Percentiles rank a stretch among this genome's conserved stretches.
phyloP scores from a whole-genome alignment of 2,797 vertebrate genomes.

The Alectoris magna region DNA sequence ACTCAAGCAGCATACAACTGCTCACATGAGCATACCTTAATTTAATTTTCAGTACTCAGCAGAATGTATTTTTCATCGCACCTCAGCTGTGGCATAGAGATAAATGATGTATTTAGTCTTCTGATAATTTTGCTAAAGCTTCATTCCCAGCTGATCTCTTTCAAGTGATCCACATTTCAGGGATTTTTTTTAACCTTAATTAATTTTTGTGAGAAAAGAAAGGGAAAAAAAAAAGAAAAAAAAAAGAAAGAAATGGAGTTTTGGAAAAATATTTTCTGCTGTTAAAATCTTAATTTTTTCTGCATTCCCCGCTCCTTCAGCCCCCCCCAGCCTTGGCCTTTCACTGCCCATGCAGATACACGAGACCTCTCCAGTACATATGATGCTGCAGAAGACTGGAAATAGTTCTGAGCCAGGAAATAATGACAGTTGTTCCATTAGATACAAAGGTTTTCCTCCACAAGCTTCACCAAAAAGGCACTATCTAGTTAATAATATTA shows the following conservation, averaged over 20 bases:
- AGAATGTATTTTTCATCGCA: slow-evolving; percentile 51
- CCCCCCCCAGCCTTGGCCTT: background rate
- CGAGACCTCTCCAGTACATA: background rate
- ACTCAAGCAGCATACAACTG: background rate
- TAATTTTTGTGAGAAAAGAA: slow-evolving; percentile 27
- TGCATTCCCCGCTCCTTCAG: background rate
- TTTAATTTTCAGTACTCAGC: slow-evolving; percentile 60
- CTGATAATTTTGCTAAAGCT: slow-evolving; percentile 60
- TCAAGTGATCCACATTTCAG: slow-evolving; percentile 42
- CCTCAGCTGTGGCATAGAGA: slow-evolving; percentile 39
- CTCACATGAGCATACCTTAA: slow-evolving; percentile 6
- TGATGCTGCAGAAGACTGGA: slow-evolving; percentile 11
- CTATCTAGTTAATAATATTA: slow-evolving; percentile 1
- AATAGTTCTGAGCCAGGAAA: slow-evolving; percentile 55
- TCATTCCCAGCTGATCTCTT: slow-evolving; percentile 61
- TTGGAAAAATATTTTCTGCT: slow-evolving; percentile 1
- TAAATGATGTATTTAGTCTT: slow-evolving; percentile 60
- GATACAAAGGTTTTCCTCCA: slow-evolving; percentile 2
- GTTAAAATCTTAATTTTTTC: background rate
- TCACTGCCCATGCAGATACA: background rate
- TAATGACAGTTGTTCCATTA: slow-evolving; percentile 24
- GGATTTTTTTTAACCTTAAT: slow-evolving; percentile 59
- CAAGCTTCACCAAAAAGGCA: background rate
- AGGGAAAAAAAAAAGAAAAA: slow-evolving; percentile 29
- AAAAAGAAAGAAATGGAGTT: slow-evolving; percentile 21